These are phyloP conservation scores for Brachionus plicatilis DNA, from an alignment of 1,140 invertebrate genomes.

Conservation along the genomic window DNA sequence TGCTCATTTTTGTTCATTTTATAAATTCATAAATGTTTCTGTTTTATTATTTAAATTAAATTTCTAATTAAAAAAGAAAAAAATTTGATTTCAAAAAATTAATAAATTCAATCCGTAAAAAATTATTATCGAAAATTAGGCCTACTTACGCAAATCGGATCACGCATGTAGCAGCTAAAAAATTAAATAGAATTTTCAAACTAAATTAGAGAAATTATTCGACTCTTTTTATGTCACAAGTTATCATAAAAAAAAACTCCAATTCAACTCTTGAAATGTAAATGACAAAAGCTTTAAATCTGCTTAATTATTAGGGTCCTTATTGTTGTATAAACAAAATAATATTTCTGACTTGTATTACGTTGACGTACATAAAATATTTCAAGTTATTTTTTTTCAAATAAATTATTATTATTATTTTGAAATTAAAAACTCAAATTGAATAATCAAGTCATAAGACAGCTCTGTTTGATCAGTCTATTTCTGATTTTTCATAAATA, in stretches of 20 bases:
- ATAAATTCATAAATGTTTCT: neutral
- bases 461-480: neutral
- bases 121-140: neutral
- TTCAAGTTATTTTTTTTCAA: neutral
- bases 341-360: neutral
- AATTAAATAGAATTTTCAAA: neutral
- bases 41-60: neutral
- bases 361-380: neutral
- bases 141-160: neutral
- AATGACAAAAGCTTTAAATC: neutral
- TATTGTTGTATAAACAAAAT: neutral
- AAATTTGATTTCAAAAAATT: neutral
- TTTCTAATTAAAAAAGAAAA: neutral
- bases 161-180: neutral
- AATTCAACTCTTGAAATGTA: neutral
- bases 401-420: neutral
- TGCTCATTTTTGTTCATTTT: neutral
- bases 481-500: neutral
- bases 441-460: neutral
- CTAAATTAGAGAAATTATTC: neutral
- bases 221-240: neutral
- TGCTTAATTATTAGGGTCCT: neutral
- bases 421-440: neutral
- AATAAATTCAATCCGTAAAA: neutral
- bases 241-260: neutral